A percentile compares a stretch with the other conserved stretches of the same genome.
phyloP scores from a whole-genome alignment of 2,797 vertebrate species.

The Ibycter americanus region DNA sequence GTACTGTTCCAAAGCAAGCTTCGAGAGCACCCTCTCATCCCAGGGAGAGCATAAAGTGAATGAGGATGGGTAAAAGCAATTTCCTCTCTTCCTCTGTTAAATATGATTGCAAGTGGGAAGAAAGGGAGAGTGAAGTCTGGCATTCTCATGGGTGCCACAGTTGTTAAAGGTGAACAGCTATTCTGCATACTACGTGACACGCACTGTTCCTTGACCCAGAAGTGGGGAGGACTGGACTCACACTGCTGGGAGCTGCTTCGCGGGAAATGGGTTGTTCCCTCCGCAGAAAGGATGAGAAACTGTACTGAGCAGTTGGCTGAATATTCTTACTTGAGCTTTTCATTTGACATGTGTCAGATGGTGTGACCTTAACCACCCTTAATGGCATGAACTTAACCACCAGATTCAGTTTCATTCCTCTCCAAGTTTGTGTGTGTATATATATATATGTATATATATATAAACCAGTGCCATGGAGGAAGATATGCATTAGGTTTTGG shows the following conservation, averaged over 20 bases:
- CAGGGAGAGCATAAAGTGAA: neutral
- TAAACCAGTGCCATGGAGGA: neutral
- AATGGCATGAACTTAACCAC: neutral
- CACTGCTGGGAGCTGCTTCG: fast-evolving
- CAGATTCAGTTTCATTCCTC: neutral
- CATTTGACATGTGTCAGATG: conserved; percentile 38
- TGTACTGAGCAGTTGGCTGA: neutral
- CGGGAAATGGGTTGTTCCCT: neutral
- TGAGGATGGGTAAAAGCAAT: neutral
- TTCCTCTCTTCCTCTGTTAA: neutral
- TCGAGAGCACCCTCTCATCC: neutral
- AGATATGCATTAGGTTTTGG: neutral
- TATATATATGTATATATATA: neutral
- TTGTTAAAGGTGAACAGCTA: neutral
- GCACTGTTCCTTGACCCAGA: neutral
- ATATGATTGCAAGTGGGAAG: fast-evolving
- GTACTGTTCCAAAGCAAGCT: neutral
- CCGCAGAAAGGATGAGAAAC: neutral
- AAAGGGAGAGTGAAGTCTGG: neutral
- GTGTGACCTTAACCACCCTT: conserved; percentile 11
- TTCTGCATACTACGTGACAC: neutral
- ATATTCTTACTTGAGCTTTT: neutral
- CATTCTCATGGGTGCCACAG: fast-evolving
- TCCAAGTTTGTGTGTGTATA: neutral
- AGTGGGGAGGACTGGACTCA: fast-evolving